phyloP scores from a whole-genome alignment of 2,888 invertebrate species.

The Drosophila longiperda region DNA sequence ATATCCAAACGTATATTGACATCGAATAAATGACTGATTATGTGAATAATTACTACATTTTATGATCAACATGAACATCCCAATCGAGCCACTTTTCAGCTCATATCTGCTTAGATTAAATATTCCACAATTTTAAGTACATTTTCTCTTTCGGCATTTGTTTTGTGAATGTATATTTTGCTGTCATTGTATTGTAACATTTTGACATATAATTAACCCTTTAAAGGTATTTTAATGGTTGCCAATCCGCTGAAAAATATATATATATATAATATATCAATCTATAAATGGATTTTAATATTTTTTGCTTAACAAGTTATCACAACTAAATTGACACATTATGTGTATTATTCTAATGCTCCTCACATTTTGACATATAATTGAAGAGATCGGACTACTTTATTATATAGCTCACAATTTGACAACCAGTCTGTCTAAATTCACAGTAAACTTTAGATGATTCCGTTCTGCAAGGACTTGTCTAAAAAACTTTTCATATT shows the following conservation, averaged over 20 bases:
- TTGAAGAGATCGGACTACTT: background rate
- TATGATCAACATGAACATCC: background rate
- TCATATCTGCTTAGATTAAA: background rate
- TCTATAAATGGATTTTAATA: background rate
- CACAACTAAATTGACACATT: background rate
- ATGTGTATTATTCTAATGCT: background rate
- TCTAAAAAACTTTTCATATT: background rate
- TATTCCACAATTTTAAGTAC: background rate
- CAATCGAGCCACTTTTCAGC: background rate
- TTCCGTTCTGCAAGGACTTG: background rate
- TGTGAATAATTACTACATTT: background rate
- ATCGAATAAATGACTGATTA: too few species aligned
- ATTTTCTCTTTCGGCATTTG: background rate
- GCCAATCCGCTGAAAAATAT: background rate
- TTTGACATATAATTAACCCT: background rate
- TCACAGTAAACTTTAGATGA: background rate
- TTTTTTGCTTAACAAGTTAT: background rate
- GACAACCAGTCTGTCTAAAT: background rate
- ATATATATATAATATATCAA: background rate
- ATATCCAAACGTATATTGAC: background rate
- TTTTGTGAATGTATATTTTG: background rate
- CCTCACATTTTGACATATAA: background rate
- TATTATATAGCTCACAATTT: background rate
- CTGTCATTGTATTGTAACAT: background rate
- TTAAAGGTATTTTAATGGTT: background rate